A percentile compares a stretch with the other conserved stretches of the same genome.
These are phyloP conservation scores for Andrena bicolor DNA, from an alignment of 2,888 invertebrate species.

Conservation along the genomic window DNA sequence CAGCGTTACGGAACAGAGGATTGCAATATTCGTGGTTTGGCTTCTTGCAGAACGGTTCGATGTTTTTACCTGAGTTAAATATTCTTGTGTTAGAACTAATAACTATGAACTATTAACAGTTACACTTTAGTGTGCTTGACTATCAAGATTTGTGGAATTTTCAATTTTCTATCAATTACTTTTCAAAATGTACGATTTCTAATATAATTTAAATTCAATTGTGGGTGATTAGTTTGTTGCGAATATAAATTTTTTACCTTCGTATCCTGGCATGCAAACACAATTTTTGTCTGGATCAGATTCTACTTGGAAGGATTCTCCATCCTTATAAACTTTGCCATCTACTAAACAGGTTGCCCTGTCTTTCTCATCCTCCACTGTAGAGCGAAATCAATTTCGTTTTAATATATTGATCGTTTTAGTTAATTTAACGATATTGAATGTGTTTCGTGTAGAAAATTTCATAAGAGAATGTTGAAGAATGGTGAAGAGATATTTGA, in stretches of 20 bases:
- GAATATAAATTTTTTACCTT: conserved; percentile 47
- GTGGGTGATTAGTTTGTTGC: not conserved
- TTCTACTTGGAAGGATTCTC: conserved; percentile 70
- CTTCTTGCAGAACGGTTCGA: conserved; percentile 76
- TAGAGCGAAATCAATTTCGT: conserved; percentile 12
- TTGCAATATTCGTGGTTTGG: conserved; percentile 61
- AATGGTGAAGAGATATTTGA: no score
- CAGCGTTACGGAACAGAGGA: conserved; percentile 50
- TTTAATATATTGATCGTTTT: not conserved
- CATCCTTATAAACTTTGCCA: conserved; percentile 74
- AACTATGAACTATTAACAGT: no score
- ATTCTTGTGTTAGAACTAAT: not conserved
- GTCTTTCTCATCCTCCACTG: conserved; percentile 69
- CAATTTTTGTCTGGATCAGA: conserved; percentile 70
- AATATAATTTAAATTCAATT: not conserved
- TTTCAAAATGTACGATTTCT: not conserved
- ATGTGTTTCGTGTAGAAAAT: no score
- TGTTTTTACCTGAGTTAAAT: conserved; percentile 68
- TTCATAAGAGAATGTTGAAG: no score
- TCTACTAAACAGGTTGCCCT: conserved; percentile 74
- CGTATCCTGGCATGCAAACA: conserved; percentile 67
- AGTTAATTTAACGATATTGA: not conserved
- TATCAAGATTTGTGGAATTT: no score
- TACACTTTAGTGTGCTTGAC: no score
- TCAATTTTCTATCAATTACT: no score